These are phyloP conservation scores for Sipunculus nudus DNA, from an alignment of 2,888 invertebrate species.

Conservation along the genomic window DNA sequence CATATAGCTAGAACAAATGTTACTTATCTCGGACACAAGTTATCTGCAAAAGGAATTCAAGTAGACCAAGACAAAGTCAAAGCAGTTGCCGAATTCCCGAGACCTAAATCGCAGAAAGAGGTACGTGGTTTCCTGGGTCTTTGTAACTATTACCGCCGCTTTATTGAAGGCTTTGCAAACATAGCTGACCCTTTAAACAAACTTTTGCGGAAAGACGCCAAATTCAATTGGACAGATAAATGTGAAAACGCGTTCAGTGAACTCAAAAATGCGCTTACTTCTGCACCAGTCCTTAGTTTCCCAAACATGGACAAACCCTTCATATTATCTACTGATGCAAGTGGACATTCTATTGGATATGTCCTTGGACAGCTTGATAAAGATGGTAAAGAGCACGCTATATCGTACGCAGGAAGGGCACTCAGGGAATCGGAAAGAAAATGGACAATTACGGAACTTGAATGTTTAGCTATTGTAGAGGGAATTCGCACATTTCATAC, in stretches of 20 bases:
- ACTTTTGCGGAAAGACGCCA: neutral
- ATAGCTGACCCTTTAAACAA: neutral
- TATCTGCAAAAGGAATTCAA: constrained; percentile 1
- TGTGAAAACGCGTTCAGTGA: neutral
- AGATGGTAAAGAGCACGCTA: too few species aligned
- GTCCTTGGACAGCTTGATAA: too few species aligned
- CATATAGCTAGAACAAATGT: neutral
- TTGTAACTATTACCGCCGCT: constrained; percentile 5
- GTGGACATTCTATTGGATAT: too few species aligned
- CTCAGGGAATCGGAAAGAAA: too few species aligned
- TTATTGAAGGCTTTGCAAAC: neutral
- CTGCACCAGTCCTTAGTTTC: neutral
- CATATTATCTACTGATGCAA: constrained; percentile 3
- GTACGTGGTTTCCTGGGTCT: constrained; percentile 5
- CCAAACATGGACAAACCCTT: neutral
- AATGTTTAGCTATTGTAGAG: too few species aligned
- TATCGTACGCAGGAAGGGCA: too few species aligned
- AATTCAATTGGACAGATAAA: neutral
- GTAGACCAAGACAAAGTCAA: neutral
- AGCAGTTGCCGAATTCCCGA: neutral
- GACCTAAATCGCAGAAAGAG: neutral
- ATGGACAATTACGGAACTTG: too few species aligned
- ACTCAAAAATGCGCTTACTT: neutral
- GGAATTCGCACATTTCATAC: too few species aligned
- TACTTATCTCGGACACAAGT: neutral